Evolutionary conservation across 2,113 vertebrate genomes (phyloP), one percentile per base, ranked within the genome.

Genomic region (Columba livia): DNA sequence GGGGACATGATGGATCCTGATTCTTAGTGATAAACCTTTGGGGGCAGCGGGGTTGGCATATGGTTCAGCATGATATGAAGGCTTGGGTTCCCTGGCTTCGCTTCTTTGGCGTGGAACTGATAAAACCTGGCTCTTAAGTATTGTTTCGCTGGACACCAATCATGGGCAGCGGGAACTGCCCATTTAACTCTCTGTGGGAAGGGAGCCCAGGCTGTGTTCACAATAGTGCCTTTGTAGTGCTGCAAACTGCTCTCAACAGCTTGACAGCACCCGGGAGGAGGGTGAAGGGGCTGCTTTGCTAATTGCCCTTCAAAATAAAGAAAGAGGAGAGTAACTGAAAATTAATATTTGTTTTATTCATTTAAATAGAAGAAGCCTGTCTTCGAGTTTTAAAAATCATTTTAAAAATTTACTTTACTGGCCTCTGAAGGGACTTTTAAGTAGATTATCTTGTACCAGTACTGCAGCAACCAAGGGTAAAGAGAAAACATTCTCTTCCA

Each of bases 31-130:
- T 99, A 99, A 98, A 98, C 97, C 98, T 98, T 98, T 96, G 97
- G 98, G 98, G 98, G 98, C 98, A 98, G 98, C 98, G 98, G 98
- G 98, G 98, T 99, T 99, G 99, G 98, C 99, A 99, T 99, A 99
- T 99, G 99, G 99, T 98, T 97, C 98, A 98, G 98, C 97, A 98
- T 98, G 99, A 99, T 99, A 99, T 98, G 98, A 98, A 98, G 97
- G 98, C 98, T 98, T 99, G 98, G 98, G 98, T 99, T 98, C 96
- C 96, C 97, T 98, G 96, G 98, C 98, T 98, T 98, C 97, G 98
- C 98, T 98, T 98, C 97, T 98, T 98, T 98, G 98, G 98, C 97
- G 98, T 99, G 97, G 98, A 99, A 98, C 98, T 98, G 98, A 99
- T 99, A 99, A 99, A 98, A 99, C 98, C 99, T 99, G 98, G 98